Percentiles rank a stretch among this genome's conserved stretches.
Conservation (phyloP, 1,140 invertebrate species). For the Tetraneura akinire region DNA sequence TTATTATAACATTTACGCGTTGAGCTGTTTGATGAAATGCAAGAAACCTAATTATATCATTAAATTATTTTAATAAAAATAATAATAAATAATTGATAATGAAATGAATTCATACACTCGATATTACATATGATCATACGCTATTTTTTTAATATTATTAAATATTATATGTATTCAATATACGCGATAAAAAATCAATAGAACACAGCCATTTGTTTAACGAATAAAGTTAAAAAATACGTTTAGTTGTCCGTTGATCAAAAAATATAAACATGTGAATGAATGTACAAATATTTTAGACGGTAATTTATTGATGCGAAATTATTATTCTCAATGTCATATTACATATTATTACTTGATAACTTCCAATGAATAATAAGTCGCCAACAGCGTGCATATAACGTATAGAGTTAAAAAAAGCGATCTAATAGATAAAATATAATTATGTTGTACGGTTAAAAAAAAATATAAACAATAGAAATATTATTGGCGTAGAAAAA, state of each 20-base stretch:
- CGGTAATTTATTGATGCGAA: background rate
- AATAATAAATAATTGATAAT: conserved; percentile 23
- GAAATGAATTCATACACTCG: background rate
- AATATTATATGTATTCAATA: background rate
- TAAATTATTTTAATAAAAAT: too few relatives aligned
- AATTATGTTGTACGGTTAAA: too few relatives aligned
- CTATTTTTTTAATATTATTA: conserved; percentile 22
- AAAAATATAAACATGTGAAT: conserved; percentile 24
- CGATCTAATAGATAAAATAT: too few relatives aligned
- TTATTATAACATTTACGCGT: too few relatives aligned
- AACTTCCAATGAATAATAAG: too few relatives aligned
- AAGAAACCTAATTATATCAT: too few relatives aligned
- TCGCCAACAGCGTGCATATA: too few relatives aligned
- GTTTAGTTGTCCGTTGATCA: background rate
- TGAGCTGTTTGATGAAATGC: conserved; percentile 25
- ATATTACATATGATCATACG: background rate
- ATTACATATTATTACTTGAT: too few relatives aligned
- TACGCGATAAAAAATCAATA: background rate
- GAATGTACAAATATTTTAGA: background rate
- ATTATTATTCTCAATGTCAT: too few relatives aligned
- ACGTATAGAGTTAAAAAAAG: too few relatives aligned
- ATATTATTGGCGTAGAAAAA: too few relatives aligned
- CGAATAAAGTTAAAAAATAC: conserved; percentile 17
- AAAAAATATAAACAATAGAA: too few relatives aligned
- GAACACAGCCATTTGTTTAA: conserved; percentile 44